Percentiles rank a stretch among this genome's conserved stretches.
Conservation (phyloP, 2,113 vertebrate species). For the human region DNA sequence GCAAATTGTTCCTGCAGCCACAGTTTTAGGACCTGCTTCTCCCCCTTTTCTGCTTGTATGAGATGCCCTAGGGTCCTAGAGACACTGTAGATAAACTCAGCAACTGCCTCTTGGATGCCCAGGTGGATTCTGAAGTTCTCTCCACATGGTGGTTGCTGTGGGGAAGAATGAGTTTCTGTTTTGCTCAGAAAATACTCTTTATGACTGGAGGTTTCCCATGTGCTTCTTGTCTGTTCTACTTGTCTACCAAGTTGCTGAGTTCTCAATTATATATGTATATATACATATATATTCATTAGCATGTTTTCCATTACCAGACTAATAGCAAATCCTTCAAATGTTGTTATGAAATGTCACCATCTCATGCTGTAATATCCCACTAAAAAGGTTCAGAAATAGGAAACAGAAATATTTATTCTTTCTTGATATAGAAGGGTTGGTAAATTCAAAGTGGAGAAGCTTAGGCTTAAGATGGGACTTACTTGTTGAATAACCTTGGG, state of each 20-base stretch:
- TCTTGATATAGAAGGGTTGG: background rate
- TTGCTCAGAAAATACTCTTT: conserved; percentile 42
- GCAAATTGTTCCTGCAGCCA: background rate
- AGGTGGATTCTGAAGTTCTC: background rate
- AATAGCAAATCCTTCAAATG: background rate
- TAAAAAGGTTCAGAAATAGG: background rate
- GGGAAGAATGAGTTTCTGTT: background rate
- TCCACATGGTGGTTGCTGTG: background rate
- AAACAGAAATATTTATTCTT: background rate
- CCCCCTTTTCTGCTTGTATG: background rate
- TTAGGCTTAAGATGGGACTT: background rate
- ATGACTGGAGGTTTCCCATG: conserved; percentile 45
- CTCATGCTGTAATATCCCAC: background rate
- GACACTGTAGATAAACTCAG: background rate
- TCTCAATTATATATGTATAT: background rate
- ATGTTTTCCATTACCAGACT: background rate
- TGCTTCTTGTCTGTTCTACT: conserved; percentile 35
- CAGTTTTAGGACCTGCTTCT: background rate
- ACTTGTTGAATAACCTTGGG: background rate
- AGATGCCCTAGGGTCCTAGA: background rate
- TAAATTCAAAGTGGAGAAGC: background rate
- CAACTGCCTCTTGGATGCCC: background rate
- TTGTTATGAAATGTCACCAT: conserved; percentile 12
- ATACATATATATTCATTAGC: background rate
- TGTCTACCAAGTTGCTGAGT: conserved; percentile 9